phyloP scores from a whole-genome alignment of 2,888 invertebrate genomes.

The Prenolepis imparis region DNA sequence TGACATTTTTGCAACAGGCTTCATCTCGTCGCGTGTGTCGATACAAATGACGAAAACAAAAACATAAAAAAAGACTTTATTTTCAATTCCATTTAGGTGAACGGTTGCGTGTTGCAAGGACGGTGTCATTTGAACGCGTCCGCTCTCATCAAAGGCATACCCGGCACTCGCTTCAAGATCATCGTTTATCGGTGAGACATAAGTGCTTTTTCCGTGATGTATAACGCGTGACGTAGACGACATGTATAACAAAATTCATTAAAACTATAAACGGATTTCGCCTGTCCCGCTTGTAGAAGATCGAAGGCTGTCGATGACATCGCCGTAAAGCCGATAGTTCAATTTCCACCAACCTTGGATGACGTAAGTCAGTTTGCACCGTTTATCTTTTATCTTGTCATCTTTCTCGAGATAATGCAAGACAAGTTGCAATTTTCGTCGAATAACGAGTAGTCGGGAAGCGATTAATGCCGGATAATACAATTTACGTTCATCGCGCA shows the following conservation, averaged over 20 bases:
- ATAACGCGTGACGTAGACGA: constrained; percentile 15
- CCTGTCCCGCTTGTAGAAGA: constrained; percentile 88
- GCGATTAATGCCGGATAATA: constrained; percentile 15
- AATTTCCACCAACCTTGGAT: constrained; percentile 94
- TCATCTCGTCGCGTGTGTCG: neutral
- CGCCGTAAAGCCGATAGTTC: constrained; percentile 95
- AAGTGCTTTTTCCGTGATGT: constrained; percentile 29
- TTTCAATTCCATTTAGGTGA: constrained; percentile 89
- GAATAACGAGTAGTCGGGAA: neutral
- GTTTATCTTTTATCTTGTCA: neutral
- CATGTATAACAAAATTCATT: constrained; percentile 51
- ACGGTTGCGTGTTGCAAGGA: constrained; percentile 97
- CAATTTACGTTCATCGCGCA: neutral
- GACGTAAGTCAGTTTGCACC: constrained; percentile 88
- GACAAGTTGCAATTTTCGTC: neutral
- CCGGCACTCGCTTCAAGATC: constrained; percentile 94
- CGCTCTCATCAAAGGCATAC: constrained; percentile 96
- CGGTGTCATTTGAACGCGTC: constrained; percentile 98
- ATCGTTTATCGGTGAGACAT: constrained; percentile 92
- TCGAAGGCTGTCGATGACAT: constrained; percentile 92
- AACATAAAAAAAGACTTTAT: constrained; percentile 3
- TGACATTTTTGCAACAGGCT: neutral
- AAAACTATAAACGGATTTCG: constrained; percentile 51
- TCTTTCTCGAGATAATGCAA: neutral
- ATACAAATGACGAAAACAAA: neutral